Evolutionary conservation across 2,888 invertebrate species (phyloP).

Genomic region (Pristionchus fissidentatus): DNA sequence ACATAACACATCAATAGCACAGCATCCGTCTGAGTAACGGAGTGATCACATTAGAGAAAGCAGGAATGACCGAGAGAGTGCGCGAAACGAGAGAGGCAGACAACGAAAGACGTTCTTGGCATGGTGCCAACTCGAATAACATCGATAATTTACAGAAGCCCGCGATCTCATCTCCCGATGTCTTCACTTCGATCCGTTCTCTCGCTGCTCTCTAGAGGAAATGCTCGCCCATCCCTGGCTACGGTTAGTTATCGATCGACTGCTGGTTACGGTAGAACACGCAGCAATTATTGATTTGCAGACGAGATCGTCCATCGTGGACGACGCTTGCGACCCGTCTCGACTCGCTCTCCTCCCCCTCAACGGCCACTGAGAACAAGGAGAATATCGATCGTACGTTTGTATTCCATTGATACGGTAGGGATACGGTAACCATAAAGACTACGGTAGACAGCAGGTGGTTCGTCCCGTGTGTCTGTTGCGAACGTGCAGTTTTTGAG

Average conservation of each 20-base stretch:
- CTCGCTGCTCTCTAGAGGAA: conserved; percentile 64
- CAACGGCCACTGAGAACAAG: neutral
- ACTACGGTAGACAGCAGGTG: conserved; percentile 15
- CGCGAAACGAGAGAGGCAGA: too few relatives aligned
- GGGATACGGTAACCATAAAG: conserved; percentile 10
- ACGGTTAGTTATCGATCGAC: neutral
- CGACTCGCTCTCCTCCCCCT: conserved; percentile 1
- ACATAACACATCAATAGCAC: too few relatives aligned
- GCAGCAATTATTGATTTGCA: neutral
- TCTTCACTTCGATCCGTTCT: conserved; percentile 68
- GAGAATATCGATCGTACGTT: conserved; percentile 28
- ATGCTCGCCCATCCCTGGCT: conserved; percentile 69
- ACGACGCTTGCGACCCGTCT: neutral
- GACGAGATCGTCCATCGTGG: conserved; percentile 38
- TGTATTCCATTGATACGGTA: neutral
- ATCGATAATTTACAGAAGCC: conserved; percentile 55
- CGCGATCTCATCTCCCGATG: conserved; percentile 68
- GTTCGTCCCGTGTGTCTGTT: conserved; percentile 1
- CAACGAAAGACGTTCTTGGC: too few relatives aligned
- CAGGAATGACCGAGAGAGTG: neutral
- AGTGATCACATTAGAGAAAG: too few relatives aligned
- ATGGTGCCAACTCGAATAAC: too few relatives aligned
- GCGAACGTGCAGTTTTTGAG: too few relatives aligned
- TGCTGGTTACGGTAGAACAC: neutral
- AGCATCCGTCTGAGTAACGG: too few relatives aligned